Conservation (phyloP, 2,888 invertebrate genomes). For the Chrysina gloriosa region DNA sequence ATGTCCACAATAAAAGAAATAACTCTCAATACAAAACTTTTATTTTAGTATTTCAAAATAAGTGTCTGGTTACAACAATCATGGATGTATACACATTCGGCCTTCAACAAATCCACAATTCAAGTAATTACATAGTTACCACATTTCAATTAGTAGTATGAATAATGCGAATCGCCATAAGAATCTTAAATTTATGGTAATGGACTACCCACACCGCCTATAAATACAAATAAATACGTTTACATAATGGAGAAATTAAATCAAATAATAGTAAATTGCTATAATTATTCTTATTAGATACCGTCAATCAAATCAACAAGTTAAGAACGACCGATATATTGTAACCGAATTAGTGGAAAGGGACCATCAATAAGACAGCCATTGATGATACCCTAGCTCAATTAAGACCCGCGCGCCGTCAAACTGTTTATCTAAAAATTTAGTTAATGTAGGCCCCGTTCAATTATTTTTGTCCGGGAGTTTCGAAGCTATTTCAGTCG, state of each 20-base stretch:
- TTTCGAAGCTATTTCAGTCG: conserved; percentile 25
- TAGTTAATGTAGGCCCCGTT: conserved; percentile 5
- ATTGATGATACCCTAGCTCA: background rate
- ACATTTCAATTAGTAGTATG: conserved; percentile 21
- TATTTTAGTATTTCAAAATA: too few species aligned
- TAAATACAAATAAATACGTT: too few species aligned
- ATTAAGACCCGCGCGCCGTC: background rate
- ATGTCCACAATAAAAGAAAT: too few species aligned
- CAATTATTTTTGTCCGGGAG: conserved; percentile 31
- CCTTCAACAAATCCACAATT: conserved; percentile 10
- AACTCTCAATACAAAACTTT: too few species aligned
- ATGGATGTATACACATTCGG: background rate
- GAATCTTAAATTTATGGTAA: background rate
- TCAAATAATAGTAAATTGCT: too few species aligned
- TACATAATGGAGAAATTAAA: too few species aligned
- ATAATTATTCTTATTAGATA: background rate
- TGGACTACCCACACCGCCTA: background rate
- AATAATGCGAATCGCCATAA: background rate
- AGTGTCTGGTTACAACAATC: too few species aligned
- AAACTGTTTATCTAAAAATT: conserved; percentile 5
- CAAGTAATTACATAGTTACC: background rate
- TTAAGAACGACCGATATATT: background rate
- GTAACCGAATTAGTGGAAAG: background rate
- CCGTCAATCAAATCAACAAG: background rate
- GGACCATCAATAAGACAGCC: background rate